These are phyloP conservation scores for Drosophila diplacantha DNA, from an alignment of 2,888 invertebrate genomes.

Conservation along the genomic window DNA sequence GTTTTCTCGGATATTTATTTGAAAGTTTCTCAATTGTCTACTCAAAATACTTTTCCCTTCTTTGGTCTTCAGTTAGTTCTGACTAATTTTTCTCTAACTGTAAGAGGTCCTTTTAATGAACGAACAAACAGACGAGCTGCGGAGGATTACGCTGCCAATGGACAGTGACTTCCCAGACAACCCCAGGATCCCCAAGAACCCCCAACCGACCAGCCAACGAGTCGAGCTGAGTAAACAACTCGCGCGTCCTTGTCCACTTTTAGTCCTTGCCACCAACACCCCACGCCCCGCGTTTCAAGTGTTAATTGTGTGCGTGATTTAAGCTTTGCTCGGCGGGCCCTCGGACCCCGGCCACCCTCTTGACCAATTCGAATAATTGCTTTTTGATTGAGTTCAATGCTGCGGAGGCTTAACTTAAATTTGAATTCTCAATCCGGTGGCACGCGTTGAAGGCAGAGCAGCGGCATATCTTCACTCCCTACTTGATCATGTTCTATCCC, in stretches of 20 bases:
- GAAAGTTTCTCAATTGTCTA: too few species aligned
- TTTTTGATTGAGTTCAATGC: conserved; percentile 73
- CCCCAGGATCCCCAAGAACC: conserved; percentile 10
- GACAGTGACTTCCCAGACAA: conserved; percentile 22
- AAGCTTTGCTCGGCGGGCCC: conserved; percentile 42
- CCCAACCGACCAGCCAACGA: conserved; percentile 14
- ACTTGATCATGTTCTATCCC: conserved; percentile 51
- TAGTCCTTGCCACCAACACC: conserved; percentile 17
- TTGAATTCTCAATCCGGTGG: conserved; percentile 47
- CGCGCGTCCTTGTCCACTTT: conserved; percentile 45
- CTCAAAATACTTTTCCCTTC: too few species aligned
- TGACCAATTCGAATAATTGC: conserved; percentile 68
- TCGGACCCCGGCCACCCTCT: conserved; percentile 20
- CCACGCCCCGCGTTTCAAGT: conserved; percentile 49
- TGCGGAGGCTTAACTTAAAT: conserved; percentile 43
- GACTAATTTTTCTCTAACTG: background rate
- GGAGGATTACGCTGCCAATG: conserved; percentile 63
- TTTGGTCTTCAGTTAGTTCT: background rate
- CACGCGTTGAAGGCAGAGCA: conserved; percentile 24
- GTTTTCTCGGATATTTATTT: background rate
- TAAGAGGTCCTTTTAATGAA: conserved; percentile 59
- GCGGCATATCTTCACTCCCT: background rate
- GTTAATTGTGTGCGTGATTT: conserved; percentile 72
- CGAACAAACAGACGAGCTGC: conserved; percentile 57
- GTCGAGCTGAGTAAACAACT: conserved; percentile 59